These are phyloP conservation scores for Carabus problematicus DNA, from an alignment of 2,888 invertebrate species.

Conservation along the genomic window DNA sequence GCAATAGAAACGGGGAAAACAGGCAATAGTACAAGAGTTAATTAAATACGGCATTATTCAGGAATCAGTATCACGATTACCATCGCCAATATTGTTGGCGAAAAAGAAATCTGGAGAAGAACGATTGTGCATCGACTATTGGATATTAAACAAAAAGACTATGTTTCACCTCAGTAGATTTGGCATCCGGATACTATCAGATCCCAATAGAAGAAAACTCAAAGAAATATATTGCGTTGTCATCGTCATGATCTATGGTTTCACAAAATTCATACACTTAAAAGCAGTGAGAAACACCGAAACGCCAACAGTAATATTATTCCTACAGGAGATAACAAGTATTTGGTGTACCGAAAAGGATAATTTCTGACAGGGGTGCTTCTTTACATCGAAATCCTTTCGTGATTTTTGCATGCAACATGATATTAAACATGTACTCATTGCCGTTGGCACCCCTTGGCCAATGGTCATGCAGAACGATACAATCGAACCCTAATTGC, in stretches of 20 bases:
- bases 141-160: not conserved
- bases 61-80: slow-evolving; percentile 49
- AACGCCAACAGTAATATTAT: slow-evolving; percentile 47
- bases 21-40: slow-evolving; percentile 41
- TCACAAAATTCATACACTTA: slow-evolving; percentile 54
- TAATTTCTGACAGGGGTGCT: slow-evolving; percentile 56
- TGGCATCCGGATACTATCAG: not conserved
- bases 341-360: slow-evolving; percentile 49
- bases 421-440: slow-evolving; percentile 49
- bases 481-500: slow-evolving; percentile 50
- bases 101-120: slow-evolving; percentile 42
- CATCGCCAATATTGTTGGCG: slow-evolving; percentile 44
- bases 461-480: slow-evolving; percentile 54
- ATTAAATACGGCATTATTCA: slow-evolving; percentile 44
- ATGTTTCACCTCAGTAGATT: no score
- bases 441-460: slow-evolving; percentile 50
- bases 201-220: not conserved
- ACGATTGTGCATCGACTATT: not conserved
- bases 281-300: slow-evolving; percentile 50
- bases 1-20: slow-evolving; percentile 38
- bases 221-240: slow-evolving; percentile 40
- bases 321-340: slow-evolving; percentile 47
- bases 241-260: slow-evolving; percentile 54
- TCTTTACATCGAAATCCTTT: slow-evolving; percentile 54
- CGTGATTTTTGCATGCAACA: slow-evolving; percentile 50